Percentiles rank a stretch among this genome's conserved stretches.
Evolutionary conservation across 2,888 invertebrate genomes (phyloP).

Genomic region (Synergus umbraculus): DNA sequence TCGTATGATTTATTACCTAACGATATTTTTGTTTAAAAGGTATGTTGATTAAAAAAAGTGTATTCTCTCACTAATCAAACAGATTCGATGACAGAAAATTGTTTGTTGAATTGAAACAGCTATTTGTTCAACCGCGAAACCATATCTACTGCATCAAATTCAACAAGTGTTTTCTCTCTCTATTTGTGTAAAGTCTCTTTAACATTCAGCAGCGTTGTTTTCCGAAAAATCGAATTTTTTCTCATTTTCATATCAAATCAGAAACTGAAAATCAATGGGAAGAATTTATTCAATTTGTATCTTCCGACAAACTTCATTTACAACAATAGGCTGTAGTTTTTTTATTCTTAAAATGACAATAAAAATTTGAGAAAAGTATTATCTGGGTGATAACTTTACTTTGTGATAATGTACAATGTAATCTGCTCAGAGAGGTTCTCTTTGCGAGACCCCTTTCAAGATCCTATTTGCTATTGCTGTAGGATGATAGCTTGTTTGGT

Average conservation of each 20-base stretch:
- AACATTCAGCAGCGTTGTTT: not conserved
- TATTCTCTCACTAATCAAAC: not conserved
- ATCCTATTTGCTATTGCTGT: slow-evolving; percentile 37
- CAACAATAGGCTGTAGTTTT: no score
- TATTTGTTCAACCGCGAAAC: not conserved
- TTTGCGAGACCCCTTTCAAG: slow-evolving; percentile 16
- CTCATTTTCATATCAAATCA: not conserved
- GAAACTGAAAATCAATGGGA: not conserved
- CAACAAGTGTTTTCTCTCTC: not conserved
- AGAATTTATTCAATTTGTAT: not conserved
- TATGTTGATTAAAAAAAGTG: not conserved
- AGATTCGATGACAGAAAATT: not conserved
- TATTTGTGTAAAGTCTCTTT: not conserved
- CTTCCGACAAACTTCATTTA: not conserved
- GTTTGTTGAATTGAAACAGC: not conserved
- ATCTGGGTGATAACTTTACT: not conserved
- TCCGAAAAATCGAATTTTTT: not conserved
- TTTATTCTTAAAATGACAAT: no score
- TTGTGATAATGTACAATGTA: slow-evolving; percentile 9
- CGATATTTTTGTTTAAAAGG: not conserved
- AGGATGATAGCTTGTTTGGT: slow-evolving; percentile 19
- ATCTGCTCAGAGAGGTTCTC: not conserved
- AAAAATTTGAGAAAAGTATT: not conserved
- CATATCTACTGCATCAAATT: not conserved
- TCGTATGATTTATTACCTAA: not conserved